These are phyloP conservation scores for Vulpes lagopus DNA, from an alignment of 2,113 vertebrate species.

Conservation along the genomic window DNA sequence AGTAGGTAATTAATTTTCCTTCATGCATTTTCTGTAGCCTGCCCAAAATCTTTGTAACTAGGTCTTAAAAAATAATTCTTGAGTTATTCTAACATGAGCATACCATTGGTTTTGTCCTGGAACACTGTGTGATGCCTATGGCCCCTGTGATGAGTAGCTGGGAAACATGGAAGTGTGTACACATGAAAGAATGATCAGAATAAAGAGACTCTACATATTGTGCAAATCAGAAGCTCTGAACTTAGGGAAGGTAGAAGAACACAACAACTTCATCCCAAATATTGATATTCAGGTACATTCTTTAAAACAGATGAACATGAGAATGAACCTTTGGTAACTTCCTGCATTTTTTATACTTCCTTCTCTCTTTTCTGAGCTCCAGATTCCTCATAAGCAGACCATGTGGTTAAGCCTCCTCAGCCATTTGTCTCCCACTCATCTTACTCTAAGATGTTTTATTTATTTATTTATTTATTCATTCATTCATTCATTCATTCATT, in stretches of 20 bases:
- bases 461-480: too few species aligned
- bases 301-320: background rate
- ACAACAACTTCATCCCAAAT: background rate
- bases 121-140: background rate
- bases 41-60: background rate
- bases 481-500: too few species aligned
- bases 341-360: background rate
- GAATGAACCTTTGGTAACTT: background rate
- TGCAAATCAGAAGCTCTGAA: background rate
- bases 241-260: background rate
- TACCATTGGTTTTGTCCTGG: background rate
- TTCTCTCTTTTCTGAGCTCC: background rate
- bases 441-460: background rate
- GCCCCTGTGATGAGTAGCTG: background rate
- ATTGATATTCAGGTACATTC: background rate
- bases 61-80: background rate
- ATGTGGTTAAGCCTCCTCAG: background rate
- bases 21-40: background rate
- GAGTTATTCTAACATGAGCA: background rate
- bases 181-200: background rate
- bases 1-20: background rate
- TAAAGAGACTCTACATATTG: background rate
- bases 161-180: background rate
- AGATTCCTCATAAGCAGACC: background rate
- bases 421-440: background rate